Evolutionary conservation across 1,140 invertebrate genomes (phyloP).

Genomic region (Mactra quadrangularis): DNA sequence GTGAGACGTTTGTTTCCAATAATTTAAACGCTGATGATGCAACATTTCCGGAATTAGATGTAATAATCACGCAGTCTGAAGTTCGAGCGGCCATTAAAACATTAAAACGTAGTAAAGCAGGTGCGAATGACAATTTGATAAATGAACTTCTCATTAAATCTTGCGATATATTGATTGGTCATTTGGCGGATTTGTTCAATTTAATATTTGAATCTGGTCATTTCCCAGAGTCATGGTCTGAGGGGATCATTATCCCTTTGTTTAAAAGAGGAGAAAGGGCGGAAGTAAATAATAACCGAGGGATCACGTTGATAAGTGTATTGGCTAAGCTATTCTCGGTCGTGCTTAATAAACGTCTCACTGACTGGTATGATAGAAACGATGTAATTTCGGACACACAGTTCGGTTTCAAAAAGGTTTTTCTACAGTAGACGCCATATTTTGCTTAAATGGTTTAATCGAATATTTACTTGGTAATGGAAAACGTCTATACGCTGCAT

Average conservation of each 20-base stretch:
- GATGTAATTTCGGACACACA: not conserved
- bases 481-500: too few species aligned
- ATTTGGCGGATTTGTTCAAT: not conserved
- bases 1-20: not conserved
- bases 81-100: not conserved
- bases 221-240: not conserved
- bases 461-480: too few species aligned
- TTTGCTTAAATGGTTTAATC: too few species aligned
- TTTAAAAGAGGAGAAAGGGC: conserved; percentile 3
- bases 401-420: not conserved
- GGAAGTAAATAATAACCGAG: conserved; percentile 4
- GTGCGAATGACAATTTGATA: not conserved
- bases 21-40: not conserved
- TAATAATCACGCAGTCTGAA: not conserved
- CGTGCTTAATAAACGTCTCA: not conserved
- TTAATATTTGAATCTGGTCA: not conserved
- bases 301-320: not conserved
- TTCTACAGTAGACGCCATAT: too few species aligned
- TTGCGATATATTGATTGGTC: not conserved
- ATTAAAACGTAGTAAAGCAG: not conserved
- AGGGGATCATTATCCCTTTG: conserved; percentile 1
- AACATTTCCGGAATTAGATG: not conserved
- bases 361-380: not conserved
- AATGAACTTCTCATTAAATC: conserved; percentile 1
- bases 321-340: not conserved